These are phyloP conservation scores for Nematopogon swammerdamellus DNA, from an alignment of 2,888 invertebrate species.

Conservation along the genomic window DNA sequence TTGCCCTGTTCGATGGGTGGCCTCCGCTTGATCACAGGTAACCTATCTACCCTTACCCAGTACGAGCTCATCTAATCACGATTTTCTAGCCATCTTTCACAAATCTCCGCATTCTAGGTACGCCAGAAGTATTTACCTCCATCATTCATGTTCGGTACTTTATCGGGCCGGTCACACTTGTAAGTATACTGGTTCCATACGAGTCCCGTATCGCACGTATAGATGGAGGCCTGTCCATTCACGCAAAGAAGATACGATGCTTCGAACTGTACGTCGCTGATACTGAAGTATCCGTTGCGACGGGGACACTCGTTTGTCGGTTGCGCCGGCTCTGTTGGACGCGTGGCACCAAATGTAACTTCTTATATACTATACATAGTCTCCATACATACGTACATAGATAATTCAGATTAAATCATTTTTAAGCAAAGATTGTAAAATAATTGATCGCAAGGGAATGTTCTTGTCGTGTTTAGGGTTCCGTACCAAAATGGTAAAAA, in stretches of 20 bases:
- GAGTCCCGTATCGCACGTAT: constrained; percentile 71
- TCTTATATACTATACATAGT: too few species aligned
- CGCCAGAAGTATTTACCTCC: constrained; percentile 62
- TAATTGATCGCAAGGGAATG: too few species aligned
- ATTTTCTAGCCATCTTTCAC: background rate
- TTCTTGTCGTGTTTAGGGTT: too few species aligned
- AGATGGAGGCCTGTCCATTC: constrained; percentile 55
- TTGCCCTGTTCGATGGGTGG: too few species aligned
- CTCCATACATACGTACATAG: too few species aligned
- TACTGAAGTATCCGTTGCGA: constrained; percentile 71
- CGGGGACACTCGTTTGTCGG: constrained; percentile 72
- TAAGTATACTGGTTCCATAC: constrained; percentile 62
- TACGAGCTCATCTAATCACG: background rate
- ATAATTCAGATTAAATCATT: too few species aligned
- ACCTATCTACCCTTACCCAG: too few species aligned
- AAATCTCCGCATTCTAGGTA: too few species aligned
- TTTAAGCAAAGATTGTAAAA: too few species aligned
- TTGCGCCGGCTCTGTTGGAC: constrained; percentile 64
- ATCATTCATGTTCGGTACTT: constrained; percentile 65
- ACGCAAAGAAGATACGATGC: constrained; percentile 77
- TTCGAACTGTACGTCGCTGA: constrained; percentile 43
- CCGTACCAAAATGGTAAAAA: too few species aligned
- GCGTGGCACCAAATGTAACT: too few species aligned
- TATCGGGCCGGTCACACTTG: constrained; percentile 74
- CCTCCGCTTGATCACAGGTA: too few species aligned